A percentile compares a stretch with the other conserved stretches of the same genome.
phyloP scores from a whole-genome alignment of 2,888 invertebrate species.

The Plagodis dolabraria region DNA sequence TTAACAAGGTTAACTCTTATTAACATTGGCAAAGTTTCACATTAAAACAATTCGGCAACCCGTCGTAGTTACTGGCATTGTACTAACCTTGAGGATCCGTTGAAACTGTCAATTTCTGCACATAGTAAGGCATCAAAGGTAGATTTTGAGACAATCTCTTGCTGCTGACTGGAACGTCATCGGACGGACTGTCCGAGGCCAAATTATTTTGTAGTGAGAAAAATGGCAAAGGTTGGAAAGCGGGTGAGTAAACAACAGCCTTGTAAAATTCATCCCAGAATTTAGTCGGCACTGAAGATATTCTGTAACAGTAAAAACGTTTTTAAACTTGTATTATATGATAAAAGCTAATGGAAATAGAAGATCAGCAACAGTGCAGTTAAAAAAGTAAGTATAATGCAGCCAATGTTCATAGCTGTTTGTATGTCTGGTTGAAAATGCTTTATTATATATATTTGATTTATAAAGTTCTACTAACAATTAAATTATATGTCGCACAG shows the following conservation, averaged over 20 bases:
- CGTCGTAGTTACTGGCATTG: neutral
- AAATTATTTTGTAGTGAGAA: conserved; percentile 42
- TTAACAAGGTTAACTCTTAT: no score
- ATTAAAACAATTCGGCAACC: neutral
- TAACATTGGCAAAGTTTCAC: no score
- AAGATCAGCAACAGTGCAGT: no score
- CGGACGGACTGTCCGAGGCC: conserved; percentile 43
- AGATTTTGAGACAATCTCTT: conserved; percentile 63
- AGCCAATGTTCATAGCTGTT: no score
- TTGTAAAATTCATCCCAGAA: conserved; percentile 75
- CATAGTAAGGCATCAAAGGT: conserved; percentile 66
- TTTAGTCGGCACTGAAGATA: conserved; percentile 58
- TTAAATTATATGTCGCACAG: conserved; percentile 3
- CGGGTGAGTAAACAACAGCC: conserved; percentile 59
- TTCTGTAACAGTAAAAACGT: conserved; percentile 41
- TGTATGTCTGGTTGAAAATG: no score
- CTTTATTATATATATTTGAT: no score
- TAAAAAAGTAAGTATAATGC: no score
- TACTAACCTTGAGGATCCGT: conserved; percentile 50
- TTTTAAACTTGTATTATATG: no score
- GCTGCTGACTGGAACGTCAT: conserved; percentile 55
- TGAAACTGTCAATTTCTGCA: conserved; percentile 64
- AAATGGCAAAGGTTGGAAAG: conserved; percentile 62
- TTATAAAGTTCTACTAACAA: no score
- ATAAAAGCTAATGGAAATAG: no score